Evolutionary conservation across 2,797 vertebrate species (phyloP), one percentile per base, ranked within the genome.

Genomic region (Brachyalestes nurse): DNA sequence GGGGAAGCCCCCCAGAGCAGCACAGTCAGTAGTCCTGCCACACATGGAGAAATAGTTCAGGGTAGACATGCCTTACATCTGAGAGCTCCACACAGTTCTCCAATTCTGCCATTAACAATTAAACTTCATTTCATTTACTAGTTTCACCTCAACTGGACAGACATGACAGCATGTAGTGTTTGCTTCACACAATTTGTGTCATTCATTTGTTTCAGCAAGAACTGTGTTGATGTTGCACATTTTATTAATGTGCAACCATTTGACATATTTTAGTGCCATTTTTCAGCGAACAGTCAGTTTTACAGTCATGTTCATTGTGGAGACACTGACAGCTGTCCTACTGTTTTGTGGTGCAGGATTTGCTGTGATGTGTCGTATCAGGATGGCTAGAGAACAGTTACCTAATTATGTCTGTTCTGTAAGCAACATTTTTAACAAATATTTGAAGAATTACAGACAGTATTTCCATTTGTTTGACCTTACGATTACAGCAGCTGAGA

Each of bases 1-100:
- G 28, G 61, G 28, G 75, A 58, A 17, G 10, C 85, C 90, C 88
- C 88, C 90, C 83, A 86, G 88, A 91, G 91, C 81, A 85, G 87
- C 89, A 87, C 86, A 85, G 92, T 79, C 84, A 87, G 88, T 87
- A 84, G 87, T 64, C 89, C 79, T 88, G 84, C 86, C 89, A 88
- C 89, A 90, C 89, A 88, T 86, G 87, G 84, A 6, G 85, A 84
- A 82, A 88, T 87, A 88, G 89, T 89, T 90, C 88, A 42, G 61
- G 23, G 60, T 38, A 61, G 25, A n/a, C n/a, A 40, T 61, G 8
- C 19, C 7, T 80, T 80, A 38, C 19, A 80, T 80, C 66, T 58
- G 40, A 53, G 45, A 78, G 45, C 28, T 72, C 12, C 40, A 34
- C 62, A 61, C 14, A 65, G n/a, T 64, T 65, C 34, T 76, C 21